Conservation (phyloP, 2,888 invertebrate genomes). For the Laothoe populi region DNA sequence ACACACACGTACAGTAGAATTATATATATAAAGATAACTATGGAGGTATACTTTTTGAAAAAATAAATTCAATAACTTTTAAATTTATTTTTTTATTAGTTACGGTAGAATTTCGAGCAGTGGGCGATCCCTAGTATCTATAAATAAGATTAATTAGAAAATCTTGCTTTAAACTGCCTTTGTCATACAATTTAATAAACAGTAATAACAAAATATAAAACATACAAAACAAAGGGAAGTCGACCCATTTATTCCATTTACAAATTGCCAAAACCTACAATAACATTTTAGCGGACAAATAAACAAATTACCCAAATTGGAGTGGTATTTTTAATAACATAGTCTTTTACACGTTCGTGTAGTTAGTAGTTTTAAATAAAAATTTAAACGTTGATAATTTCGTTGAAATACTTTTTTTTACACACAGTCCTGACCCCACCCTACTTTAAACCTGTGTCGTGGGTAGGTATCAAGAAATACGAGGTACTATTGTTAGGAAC, state of each 20-base stretch:
- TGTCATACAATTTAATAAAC: not conserved
- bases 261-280: slow-evolving; percentile 7
- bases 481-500: no score
- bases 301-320: slow-evolving; percentile 32
- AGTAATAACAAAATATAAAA: not conserved
- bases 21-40: no score
- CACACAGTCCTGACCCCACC: no score
- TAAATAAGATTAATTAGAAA: no score
- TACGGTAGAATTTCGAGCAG: no score
- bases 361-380: slow-evolving; percentile 4
- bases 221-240: not conserved
- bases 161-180: no score
- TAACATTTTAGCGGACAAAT: slow-evolving; percentile 26
- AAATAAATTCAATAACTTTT: no score
- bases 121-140: no score
- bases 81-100: no score
- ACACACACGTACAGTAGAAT: no score
- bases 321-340: slow-evolving; percentile 2
- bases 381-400: slow-evolving; percentile 10
- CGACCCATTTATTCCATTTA: not conserved
- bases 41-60: no score
- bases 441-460: not conserved
- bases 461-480: not conserved
- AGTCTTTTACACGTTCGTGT: slow-evolving; percentile 2
- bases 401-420: not conserved